Evolutionary conservation across 2,888 invertebrate species (phyloP).

Genomic region (Perizoma flavofasciatum): DNA sequence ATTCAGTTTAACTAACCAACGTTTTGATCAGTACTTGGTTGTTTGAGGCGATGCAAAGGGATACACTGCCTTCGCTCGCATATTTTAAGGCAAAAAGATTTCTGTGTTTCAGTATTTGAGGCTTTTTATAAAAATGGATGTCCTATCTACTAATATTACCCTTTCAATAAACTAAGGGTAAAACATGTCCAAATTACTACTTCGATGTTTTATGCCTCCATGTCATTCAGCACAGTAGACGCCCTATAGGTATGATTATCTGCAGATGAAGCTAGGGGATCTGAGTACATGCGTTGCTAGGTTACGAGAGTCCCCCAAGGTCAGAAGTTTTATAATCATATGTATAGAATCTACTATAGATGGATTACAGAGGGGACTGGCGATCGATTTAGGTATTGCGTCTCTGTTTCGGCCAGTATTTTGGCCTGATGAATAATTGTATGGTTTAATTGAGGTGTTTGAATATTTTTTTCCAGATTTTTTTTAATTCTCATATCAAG

Average conservation of each 20-base stretch:
- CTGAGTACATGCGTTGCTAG: conserved; percentile 76
- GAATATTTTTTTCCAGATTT: background rate
- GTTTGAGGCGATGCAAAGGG: no score
- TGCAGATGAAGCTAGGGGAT: conserved; percentile 76
- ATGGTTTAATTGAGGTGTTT: conserved; percentile 31
- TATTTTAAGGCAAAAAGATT: no score
- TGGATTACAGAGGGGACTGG: conserved; percentile 57
- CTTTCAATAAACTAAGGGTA: no score
- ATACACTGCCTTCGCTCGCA: no score
- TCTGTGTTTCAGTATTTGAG: no score
- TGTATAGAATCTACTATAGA: conserved; percentile 54
- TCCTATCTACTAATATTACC: no score
- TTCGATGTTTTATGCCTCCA: conserved; percentile 56
- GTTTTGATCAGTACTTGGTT: no score
- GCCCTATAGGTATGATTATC: conserved; percentile 75
- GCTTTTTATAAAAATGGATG: no score
- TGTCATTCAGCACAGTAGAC: conserved; percentile 56
- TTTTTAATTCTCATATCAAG: no score
- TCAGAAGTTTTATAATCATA: conserved; percentile 71
- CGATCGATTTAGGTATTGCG: conserved; percentile 52
- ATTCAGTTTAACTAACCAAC: no score
- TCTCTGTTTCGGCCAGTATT: conserved; percentile 45
- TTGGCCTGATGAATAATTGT: conserved; percentile 40
- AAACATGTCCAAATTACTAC: background rate
- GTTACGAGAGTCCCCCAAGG: conserved; percentile 79